A percentile compares a stretch with the other conserved stretches of the same genome.
Conservation (phyloP, 2,888 invertebrate species). For the Drosophila cognata region DNA sequence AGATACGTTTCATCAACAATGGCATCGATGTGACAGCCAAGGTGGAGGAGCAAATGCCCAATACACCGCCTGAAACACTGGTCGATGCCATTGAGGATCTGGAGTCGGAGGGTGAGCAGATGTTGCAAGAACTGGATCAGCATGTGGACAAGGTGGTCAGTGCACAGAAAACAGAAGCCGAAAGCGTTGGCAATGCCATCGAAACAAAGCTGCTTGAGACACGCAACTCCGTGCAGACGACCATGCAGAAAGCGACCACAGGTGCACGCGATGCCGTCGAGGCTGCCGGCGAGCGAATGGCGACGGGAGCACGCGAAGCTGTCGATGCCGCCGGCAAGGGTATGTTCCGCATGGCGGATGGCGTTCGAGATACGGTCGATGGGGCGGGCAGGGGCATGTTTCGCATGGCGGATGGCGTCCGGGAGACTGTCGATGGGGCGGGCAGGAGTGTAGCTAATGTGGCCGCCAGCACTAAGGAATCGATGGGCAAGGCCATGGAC, state of each 20-base stretch:
- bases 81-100: conserved; percentile 59
- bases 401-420: conserved; percentile 63
- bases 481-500: conserved; percentile 70
- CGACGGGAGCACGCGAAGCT: conserved; percentile 58
- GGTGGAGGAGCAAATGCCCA: conserved; percentile 71
- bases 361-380: conserved; percentile 65
- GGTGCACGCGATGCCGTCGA: conserved; percentile 57
- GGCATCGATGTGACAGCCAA: conserved; percentile 84
- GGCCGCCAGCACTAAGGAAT: conserved; percentile 65
- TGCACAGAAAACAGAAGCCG: conserved; percentile 49
- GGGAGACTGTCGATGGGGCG: conserved; percentile 64
- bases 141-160: conserved; percentile 56
- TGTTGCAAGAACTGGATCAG: conserved; percentile 49
- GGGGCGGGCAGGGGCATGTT: conserved; percentile 54
- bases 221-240: conserved; percentile 56
- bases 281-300: conserved; percentile 53
- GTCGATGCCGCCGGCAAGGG: conserved; percentile 67
- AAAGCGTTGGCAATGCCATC: conserved; percentile 35
- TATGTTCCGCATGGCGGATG: conserved; percentile 65
- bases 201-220: conserved; percentile 53
- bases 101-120: conserved; percentile 58
- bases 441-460: conserved; percentile 71
- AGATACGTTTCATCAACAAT: conserved; percentile 84
- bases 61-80: conserved; percentile 48
- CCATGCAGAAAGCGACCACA: conserved; percentile 59